phyloP scores from a whole-genome alignment of 2,888 invertebrate species.

The Antheraea yamamai region DNA sequence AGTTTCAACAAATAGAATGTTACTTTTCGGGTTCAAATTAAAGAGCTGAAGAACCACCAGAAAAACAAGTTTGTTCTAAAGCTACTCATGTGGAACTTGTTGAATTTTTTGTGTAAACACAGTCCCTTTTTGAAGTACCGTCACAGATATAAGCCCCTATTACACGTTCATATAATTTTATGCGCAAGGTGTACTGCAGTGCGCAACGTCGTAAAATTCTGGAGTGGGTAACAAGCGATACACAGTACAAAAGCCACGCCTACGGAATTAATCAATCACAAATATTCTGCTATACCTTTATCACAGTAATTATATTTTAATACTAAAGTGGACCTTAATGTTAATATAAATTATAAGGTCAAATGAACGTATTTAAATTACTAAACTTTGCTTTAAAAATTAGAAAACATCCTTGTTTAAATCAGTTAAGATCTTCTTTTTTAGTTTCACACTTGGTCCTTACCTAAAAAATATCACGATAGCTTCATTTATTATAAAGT shows the following conservation, averaged over 20 bases:
- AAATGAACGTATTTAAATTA: neutral
- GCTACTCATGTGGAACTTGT: constrained; percentile 3
- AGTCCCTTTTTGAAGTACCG: neutral
- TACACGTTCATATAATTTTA: constrained; percentile 3
- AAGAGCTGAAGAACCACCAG: neutral
- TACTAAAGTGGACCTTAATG: neutral
- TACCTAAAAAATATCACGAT: no score
- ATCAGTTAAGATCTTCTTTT: no score
- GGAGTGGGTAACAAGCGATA: neutral
- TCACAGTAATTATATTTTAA: neutral
- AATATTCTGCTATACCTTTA: neutral
- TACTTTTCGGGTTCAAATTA: neutral
- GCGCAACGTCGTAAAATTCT: constrained; percentile 7
- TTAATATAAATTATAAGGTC: neutral
- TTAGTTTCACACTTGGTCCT: no score
- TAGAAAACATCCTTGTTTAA: no score
- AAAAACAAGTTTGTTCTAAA: constrained; percentile 6
- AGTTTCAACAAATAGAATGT: neutral
- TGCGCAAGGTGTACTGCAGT: constrained; percentile 7
- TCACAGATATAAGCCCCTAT: neutral
- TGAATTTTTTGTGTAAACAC: neutral
- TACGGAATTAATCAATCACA: neutral
- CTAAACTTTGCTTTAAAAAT: neutral
- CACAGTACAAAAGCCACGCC: neutral
- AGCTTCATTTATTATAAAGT: no score